These are phyloP conservation scores for Notolepis coatsorum DNA, from an alignment of 2,797 vertebrate genomes.

Conservation along the genomic window DNA sequence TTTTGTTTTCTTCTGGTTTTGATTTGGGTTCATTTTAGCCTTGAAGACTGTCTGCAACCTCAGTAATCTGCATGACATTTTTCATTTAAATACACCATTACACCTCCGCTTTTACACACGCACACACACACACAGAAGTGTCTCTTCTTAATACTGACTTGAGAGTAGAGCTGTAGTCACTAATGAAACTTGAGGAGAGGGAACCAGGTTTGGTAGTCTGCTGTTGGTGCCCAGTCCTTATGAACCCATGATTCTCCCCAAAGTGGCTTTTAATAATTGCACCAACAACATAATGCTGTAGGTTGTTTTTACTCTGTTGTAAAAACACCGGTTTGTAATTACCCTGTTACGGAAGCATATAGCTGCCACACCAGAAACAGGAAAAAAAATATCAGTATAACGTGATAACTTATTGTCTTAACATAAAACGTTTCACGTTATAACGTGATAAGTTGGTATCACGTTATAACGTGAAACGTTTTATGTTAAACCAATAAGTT, in stretches of 20 bases:
- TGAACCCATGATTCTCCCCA: conserved; percentile 35
- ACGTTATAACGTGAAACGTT: too few relatives aligned
- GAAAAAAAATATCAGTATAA: too few relatives aligned
- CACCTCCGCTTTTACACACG: conserved; percentile 77
- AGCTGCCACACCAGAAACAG: too few relatives aligned
- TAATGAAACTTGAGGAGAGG: conserved; percentile 78
- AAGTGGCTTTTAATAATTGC: too few relatives aligned
- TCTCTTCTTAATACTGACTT: conserved; percentile 55
- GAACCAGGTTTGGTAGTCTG: conserved; percentile 65
- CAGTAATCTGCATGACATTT: conserved; percentile 92
- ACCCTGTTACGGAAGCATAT: too few relatives aligned
- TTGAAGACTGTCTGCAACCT: conserved; percentile 88
- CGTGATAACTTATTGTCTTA: too few relatives aligned
- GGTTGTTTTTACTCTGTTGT: too few relatives aligned
- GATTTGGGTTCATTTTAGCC: conserved; percentile 70
- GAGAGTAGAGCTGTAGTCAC: conserved; percentile 76
- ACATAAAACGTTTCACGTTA: too few relatives aligned
- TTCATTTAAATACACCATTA: conserved; percentile 70
- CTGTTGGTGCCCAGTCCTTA: conserved; percentile 83
- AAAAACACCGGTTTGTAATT: too few relatives aligned
- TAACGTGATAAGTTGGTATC: too few relatives aligned
- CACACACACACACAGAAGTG: conserved; percentile 71
- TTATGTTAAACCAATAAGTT: too few relatives aligned
- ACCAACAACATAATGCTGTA: too few relatives aligned
- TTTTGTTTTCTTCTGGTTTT: conserved; percentile 60